These are phyloP conservation scores for Gandaritis pyraliata DNA, from an alignment of 2,888 invertebrate genomes.

Conservation along the genomic window DNA sequence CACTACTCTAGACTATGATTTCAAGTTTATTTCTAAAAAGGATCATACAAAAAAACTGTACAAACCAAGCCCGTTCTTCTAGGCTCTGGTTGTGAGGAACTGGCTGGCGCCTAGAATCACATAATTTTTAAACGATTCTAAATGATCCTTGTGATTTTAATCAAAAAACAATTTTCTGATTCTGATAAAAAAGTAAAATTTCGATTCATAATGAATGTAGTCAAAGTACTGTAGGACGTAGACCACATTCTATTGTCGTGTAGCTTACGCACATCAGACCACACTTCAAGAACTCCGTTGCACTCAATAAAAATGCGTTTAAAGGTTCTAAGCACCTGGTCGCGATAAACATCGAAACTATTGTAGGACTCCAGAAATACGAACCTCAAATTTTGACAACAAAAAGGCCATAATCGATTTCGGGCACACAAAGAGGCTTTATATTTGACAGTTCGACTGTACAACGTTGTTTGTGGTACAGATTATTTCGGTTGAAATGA, in stretches of 20 bases:
- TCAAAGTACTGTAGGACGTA: constrained; percentile 66
- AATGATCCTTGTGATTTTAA: too few relatives aligned
- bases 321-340: constrained; percentile 75
- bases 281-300: constrained; percentile 45
- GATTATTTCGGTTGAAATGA: constrained; percentile 84
- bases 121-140: too few relatives aligned
- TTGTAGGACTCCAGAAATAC: constrained; percentile 80
- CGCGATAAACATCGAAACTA: constrained; percentile 81
- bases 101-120: too few relatives aligned
- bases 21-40: too few relatives aligned
- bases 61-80: too few relatives aligned
- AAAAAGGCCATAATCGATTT: constrained; percentile 84
- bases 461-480: constrained; percentile 81
- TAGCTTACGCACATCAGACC: constrained; percentile 45
- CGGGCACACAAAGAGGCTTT: constrained; percentile 76
- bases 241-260: constrained; percentile 80
- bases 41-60: too few relatives aligned
- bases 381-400: constrained; percentile 84
- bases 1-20: too few relatives aligned
- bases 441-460: constrained; percentile 83
- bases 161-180: too few relatives aligned
- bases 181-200: not conserved
- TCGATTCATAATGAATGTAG: constrained; percentile 70
- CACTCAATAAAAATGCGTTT: constrained; percentile 80
- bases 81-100: too few relatives aligned